Conservation (phyloP, 2,888 invertebrate genomes). For the Salpingus planirostris region DNA sequence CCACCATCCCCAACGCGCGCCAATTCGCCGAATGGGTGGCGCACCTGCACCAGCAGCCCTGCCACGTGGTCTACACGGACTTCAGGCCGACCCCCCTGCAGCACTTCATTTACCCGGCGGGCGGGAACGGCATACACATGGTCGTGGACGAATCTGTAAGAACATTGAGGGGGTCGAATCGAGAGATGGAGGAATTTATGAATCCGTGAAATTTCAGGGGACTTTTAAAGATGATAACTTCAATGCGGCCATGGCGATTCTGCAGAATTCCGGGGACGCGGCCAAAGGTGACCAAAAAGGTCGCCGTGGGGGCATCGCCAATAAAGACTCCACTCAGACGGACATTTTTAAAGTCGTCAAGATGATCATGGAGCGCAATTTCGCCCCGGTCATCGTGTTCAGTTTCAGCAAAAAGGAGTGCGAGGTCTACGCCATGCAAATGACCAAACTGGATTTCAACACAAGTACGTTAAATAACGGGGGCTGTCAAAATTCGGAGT, state of each 20-base stretch:
- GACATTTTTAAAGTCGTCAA: constrained; percentile 97
- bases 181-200: too few species aligned
- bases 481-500: too few species aligned
- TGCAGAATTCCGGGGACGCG: constrained; percentile 74
- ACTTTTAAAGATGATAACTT: constrained; percentile 97
- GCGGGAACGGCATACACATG: constrained; percentile 92
- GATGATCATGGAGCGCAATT: constrained; percentile 97
- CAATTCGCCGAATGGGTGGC: constrained; percentile 95
- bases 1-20: constrained; percentile 97
- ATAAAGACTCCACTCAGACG: constrained; percentile 55
- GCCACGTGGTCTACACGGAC: constrained; percentile 98
- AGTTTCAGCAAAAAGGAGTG: constrained; percentile 99
- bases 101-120: constrained; percentile 96
- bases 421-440: constrained; percentile 91
- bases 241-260: constrained; percentile 89
- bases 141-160: constrained; percentile 82
- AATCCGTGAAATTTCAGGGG: too few species aligned
- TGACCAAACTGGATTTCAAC: constrained; percentile 96
- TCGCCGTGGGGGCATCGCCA: constrained; percentile 61
- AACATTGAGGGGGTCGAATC: too few species aligned
- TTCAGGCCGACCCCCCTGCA: constrained; percentile 95
- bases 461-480: too few species aligned
- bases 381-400: constrained; percentile 97
- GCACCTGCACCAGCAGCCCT: constrained; percentile 90
- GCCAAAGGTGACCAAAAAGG: constrained; percentile 74